Base-by-base conservation (phyloP, 92 coral and sea anemone genomes). In the Zoanthus sansibaricus region DNA sequence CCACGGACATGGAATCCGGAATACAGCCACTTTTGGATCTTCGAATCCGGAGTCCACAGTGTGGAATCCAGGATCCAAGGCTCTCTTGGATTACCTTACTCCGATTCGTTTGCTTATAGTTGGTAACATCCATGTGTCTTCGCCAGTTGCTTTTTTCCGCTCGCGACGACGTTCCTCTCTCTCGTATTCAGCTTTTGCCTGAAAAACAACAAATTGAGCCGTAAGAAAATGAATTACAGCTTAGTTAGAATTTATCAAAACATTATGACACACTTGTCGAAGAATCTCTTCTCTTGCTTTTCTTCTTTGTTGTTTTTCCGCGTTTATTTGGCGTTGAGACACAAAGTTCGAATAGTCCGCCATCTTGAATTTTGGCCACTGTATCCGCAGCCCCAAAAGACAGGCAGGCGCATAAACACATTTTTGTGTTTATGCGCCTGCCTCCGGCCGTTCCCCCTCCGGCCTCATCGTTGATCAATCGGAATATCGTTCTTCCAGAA, bases 331-430 rank as follows among this genome's bases (percentile, higher is more conserved):
- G 71, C 95, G 93, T 90, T 93, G 92, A 7, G 99, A 97, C 64
- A 97, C 94, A 90, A 97, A 97, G 87, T 95, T 95, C 74, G 95
- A 89, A 80, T 90, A 88, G 82, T 93, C 99, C 98, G 99, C 99
- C 99, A 97, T 97, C 86, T 96, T 96, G 91, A 89, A 86, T 84
- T 89, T 18, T 8, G 68, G 59, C 32, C 44, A 18, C 9, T 17
- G 20, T 83, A 31, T 32, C 77, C 78, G 77, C 78, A 46, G 70
- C 30, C 78, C 79, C 70, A 15, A 33, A 58, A 12, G 51, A 78
- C 83, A 78, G 83, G 33, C 55, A 59, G 45, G 20, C 61, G 66
- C 30, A 31, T 31, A 77, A 5, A 5, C 83, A 42, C 51, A 37
- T 2, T 25, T 25, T 25, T 25, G 25, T 25, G 25, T 25, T 25